Evolutionary conservation across 2,113 vertebrate genomes (phyloP), one percentile per base, ranked within the genome.

Genomic region (Bubo blakistoni): DNA sequence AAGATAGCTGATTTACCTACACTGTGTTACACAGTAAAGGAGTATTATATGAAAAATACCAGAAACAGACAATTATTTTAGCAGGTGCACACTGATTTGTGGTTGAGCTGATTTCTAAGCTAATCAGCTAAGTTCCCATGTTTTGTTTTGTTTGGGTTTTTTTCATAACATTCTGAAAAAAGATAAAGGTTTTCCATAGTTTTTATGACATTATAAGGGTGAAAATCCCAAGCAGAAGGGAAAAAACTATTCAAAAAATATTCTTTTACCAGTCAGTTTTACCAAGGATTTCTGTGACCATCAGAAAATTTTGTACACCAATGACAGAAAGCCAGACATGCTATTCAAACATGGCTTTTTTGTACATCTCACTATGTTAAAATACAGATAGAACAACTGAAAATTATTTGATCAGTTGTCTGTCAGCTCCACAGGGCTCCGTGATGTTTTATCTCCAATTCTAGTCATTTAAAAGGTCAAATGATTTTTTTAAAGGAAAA

Each of bases 21-120:
- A 3, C 49, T 88, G 51, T 38, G 34, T 69, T 86, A 66, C 17
- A 57, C 19, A 52, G 40, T 54, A 46, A 78, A 79, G 40, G 62
- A 87, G 17, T 84, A 67, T 27, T 81, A 26, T 22, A 74, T 32
- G 29, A 55, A 86, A 81, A 96, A 81, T 32, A 72, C 15, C 49
- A 92, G 57, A 81, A 88, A 73, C 26, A 92, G n/a, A 93, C 46
- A 84, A 80, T 70, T 94, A 87, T 94, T 89, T 92, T 57, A 87
- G 66, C 94, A 96, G 70, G 86, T 94, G 66, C 36, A 55, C 40
- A 30, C 6, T 32, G 70, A 63, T 36, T 66, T 82, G 46, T 59
- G 18, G 16, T 25, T 83, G 26, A 92, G 12, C 7, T 85, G 57
- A 73, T 94, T 92, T 80, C 49, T 80, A 71, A 55, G 1, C 1